Conservation (phyloP, 2,888 invertebrate species). For the Agapostemon virescens region DNA sequence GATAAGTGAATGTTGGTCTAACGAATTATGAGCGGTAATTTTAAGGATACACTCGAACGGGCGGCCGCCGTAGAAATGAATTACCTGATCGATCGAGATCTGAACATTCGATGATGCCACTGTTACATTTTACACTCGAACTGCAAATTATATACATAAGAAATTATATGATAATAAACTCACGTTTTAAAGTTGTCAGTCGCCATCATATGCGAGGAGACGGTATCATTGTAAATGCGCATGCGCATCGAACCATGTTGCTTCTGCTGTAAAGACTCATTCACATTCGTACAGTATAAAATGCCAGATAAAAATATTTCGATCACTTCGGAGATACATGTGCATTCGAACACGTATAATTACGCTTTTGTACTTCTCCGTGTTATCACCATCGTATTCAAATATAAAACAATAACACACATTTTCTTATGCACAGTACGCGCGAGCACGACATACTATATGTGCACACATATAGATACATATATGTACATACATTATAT, state of each 20-base stretch:
- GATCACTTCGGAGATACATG: constrained; percentile 24
- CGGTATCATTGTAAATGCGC: constrained; percentile 70
- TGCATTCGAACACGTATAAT: constrained; percentile 11
- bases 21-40: constrained; percentile 66
- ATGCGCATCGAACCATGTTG: constrained; percentile 69
- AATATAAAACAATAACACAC: neutral
- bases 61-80: constrained; percentile 32
- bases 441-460: neutral
- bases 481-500: no score
- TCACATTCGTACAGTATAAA: constrained; percentile 50
- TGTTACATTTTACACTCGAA: constrained; percentile 59
- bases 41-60: constrained; percentile 58
- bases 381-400: neutral
- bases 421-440: neutral
- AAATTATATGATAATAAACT: constrained; percentile 75
- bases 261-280: constrained; percentile 65
- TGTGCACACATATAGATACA: neutral
- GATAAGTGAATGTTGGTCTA: constrained; percentile 66
- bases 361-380: neutral
- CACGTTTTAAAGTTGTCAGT: constrained; percentile 79
- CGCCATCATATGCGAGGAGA: constrained; percentile 76
- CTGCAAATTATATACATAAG: constrained; percentile 52
- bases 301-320: constrained; percentile 48
- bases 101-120: constrained; percentile 40
- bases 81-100: constrained; percentile 27